phyloP scores from a whole-genome alignment of 2,113 vertebrate species.

The Ia io region DNA sequence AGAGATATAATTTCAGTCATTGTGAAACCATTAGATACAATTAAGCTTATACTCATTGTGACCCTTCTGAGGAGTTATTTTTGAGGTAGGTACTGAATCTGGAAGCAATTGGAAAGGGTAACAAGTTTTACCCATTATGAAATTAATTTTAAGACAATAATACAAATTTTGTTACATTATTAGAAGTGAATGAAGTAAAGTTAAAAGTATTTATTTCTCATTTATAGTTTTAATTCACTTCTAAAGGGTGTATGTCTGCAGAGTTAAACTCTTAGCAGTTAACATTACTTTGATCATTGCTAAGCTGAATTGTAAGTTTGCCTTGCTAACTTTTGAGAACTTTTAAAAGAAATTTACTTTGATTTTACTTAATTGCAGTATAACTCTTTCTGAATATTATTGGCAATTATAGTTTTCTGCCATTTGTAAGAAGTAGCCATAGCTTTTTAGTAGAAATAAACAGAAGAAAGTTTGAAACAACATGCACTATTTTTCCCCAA shows the following conservation, averaged over 20 bases:
- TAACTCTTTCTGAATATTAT: conserved; percentile 21
- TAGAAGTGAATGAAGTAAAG: neutral
- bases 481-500: neutral
- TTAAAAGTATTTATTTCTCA: conserved; percentile 38
- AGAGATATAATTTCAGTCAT: conserved; percentile 46
- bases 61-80: neutral
- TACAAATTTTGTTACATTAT: neutral
- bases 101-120: neutral
- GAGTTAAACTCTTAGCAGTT: neutral
- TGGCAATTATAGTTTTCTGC: neutral
- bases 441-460: neutral
- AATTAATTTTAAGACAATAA: conserved; percentile 28
- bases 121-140: neutral
- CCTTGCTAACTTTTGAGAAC: neutral
- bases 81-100: neutral
- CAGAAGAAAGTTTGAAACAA: neutral
- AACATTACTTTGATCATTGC: conserved; percentile 30
- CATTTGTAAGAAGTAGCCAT: neutral
- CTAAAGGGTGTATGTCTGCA: neutral
- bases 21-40: neutral
- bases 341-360: neutral
- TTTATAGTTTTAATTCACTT: conserved; percentile 8
- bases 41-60: neutral
- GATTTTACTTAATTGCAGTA: neutral
- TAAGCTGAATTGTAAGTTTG: neutral